Evolutionary conservation across 2,113 vertebrate species (phyloP).

Genomic region (Ploceus nigricollis): DNA sequence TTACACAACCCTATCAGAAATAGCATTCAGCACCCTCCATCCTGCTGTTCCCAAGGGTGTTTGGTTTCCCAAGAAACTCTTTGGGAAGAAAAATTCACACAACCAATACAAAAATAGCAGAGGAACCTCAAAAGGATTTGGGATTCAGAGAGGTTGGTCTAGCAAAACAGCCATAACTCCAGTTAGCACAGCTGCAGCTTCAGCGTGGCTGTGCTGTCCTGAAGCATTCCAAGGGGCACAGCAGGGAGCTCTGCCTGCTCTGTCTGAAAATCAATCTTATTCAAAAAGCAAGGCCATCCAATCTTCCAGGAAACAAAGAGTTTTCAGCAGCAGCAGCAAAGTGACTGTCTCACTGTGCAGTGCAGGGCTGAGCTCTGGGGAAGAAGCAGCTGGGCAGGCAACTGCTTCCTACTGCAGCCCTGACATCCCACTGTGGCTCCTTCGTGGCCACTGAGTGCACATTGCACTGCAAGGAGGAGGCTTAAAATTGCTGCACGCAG

Average conservation of each 20-base stretch:
- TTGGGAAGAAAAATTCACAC: neutral
- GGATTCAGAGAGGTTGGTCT: neutral
- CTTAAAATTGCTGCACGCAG: neutral
- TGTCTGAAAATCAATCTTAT: neutral
- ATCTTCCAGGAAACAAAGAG: neutral
- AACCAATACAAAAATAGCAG: neutral
- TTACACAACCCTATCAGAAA: neutral
- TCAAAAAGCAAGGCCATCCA: neutral
- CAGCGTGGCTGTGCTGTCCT: neutral
- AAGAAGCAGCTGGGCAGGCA: neutral
- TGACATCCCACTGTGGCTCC: neutral
- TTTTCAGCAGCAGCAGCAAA: neutral
- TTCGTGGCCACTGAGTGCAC: fast-evolving
- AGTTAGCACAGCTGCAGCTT: neutral
- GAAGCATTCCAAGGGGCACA: neutral
- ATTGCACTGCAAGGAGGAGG: neutral
- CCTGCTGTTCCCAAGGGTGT: neutral
- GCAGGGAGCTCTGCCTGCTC: neutral
- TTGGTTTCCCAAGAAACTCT: neutral
- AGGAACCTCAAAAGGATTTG: neutral
- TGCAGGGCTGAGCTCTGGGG: neutral
- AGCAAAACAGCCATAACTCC: neutral
- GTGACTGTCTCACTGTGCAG: fast-evolving
- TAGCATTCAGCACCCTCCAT: neutral
- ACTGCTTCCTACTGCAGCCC: neutral